These are phyloP conservation scores for Thera obeliscata DNA, from an alignment of 2,888 invertebrate species.

Conservation along the genomic window DNA sequence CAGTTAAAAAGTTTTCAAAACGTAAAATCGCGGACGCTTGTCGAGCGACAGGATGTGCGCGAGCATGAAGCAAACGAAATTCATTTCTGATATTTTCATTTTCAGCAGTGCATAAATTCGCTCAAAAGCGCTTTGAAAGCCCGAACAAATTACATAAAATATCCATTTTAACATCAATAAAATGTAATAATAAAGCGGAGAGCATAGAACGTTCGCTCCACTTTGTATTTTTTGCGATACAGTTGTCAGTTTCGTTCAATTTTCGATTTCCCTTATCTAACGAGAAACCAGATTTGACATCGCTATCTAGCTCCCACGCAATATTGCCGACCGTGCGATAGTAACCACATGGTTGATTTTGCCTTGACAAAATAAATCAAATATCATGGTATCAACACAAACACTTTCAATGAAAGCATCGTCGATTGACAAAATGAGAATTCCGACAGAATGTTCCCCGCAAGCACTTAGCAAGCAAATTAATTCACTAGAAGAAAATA, in stretches of 20 bases:
- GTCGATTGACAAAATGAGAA: constrained; percentile 61
- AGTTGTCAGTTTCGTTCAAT: constrained; percentile 38
- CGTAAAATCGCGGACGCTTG: constrained; percentile 30
- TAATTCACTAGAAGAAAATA: constrained; percentile 66
- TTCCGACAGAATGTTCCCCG: constrained; percentile 58
- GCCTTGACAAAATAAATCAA: constrained; percentile 10
- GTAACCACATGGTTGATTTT: constrained; percentile 10
- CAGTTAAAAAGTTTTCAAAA: constrained; percentile 29
- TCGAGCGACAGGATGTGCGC: constrained; percentile 21
- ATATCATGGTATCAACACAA: constrained; percentile 54
- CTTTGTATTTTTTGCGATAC: constrained; percentile 21
- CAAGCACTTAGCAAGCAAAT: constrained; percentile 72
- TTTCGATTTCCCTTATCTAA: constrained; percentile 34
- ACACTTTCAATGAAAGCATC: constrained; percentile 59
- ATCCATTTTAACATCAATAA: constrained; percentile 12
- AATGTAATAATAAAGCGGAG: constrained; percentile 11
- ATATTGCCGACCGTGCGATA: constrained; percentile 40
- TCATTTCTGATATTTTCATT: constrained; percentile 6
- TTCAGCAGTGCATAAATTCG: constrained; percentile 19
- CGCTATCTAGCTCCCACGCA: constrained; percentile 44
- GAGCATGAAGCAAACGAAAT: constrained; percentile 21
- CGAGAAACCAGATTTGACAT: constrained; percentile 41
- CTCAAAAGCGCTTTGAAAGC: constrained; percentile 18
- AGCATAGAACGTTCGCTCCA: constrained; percentile 20
- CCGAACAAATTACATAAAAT: constrained; percentile 10